Base-by-base conservation (phyloP, 2,113 vertebrate species). In the Enhydra lutris region DNA sequence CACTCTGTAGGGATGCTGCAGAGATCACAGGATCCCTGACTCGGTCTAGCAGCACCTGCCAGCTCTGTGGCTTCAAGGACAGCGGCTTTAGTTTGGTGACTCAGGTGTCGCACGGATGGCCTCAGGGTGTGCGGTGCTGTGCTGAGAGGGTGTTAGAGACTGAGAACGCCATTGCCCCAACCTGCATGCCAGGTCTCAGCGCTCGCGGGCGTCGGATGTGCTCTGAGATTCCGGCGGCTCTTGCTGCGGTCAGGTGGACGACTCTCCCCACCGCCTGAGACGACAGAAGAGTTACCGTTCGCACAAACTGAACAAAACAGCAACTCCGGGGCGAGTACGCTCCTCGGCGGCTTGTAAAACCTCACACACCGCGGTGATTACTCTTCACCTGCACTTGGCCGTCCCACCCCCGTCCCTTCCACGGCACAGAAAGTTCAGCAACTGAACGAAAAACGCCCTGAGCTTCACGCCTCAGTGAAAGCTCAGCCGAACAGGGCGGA, bases 141-240 rank as follows among this genome's bases (percentile, higher is more conserved):
- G 34, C 42, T 2, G 14, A 67, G 59, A 82, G 29, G 26, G 4
- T 7, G 55, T 31, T 17, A 24, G 7, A 14, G 55, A 5, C 24
- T 55, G 1, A 21, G 34, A 21, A 59, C 34, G 24, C 20, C 50
- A 50, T 45, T 42, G 26, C 26, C 91, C 31, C 8, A 42, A 95
- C 93, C 97, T 84, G 47, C 15, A 34, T 81, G 74, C 97, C 96
- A 81, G 18, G 21, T 18, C 18, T 39, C 45, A 0, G n/a, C 65
- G 21, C 29, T 96, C 1, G 8, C 26, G 23, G 8, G n/a, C 71
- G 61, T 0, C 1, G 79, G 61, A 31, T 6, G 39, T 12, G 20
- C 39, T 24, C 6, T 7, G 14, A 94, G 11, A 13, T 13, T 36
- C 1, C 10, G 39, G 73, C 11, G 50, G 26, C 4, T 79, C 31